Conservation (phyloP, 2,888 invertebrate species). For the Lamproptera curius region DNA sequence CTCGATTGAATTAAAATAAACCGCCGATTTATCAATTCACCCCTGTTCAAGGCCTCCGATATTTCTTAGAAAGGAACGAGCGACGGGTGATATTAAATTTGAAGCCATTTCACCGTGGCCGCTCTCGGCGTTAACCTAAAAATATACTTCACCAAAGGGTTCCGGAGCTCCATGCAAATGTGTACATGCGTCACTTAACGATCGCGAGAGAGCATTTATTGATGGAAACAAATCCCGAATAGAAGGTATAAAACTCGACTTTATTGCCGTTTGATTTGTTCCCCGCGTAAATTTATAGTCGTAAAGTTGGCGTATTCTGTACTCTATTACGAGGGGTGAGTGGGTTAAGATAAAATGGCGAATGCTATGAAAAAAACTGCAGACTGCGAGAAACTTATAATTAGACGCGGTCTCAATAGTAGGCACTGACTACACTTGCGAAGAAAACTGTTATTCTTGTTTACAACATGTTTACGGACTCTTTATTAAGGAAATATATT, state of each 20-base stretch:
- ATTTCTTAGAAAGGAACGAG: constrained; percentile 7
- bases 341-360: not conserved
- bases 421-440: constrained; percentile 5
- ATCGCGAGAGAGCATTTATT: constrained; percentile 50
- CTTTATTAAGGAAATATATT: too few relatives aligned
- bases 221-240: constrained; percentile 60
- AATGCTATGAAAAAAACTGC: constrained; percentile 17
- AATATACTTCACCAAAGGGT: constrained; percentile 17
- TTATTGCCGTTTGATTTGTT: constrained; percentile 63
- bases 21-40: not conserved
- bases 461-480: too few relatives aligned
- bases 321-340: constrained; percentile 7
- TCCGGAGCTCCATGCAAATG: constrained; percentile 12
- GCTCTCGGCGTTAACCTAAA: constrained; percentile 11
- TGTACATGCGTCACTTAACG: constrained; percentile 37
- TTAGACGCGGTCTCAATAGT: constrained; percentile 26
- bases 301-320: constrained; percentile 18
- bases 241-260: constrained; percentile 57
- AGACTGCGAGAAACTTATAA: constrained; percentile 25
- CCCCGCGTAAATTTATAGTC: constrained; percentile 20
- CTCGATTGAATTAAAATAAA: constrained; percentile 11
- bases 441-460: too few relatives aligned
- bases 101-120: constrained; percentile 9
- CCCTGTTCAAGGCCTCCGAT: not conserved
- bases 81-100: constrained; percentile 13